A percentile compares a stretch with the other conserved stretches of the same genome.
Evolutionary conservation across 2,888 invertebrate genomes (phyloP).

Genomic region (Eurytoma californica): DNA sequence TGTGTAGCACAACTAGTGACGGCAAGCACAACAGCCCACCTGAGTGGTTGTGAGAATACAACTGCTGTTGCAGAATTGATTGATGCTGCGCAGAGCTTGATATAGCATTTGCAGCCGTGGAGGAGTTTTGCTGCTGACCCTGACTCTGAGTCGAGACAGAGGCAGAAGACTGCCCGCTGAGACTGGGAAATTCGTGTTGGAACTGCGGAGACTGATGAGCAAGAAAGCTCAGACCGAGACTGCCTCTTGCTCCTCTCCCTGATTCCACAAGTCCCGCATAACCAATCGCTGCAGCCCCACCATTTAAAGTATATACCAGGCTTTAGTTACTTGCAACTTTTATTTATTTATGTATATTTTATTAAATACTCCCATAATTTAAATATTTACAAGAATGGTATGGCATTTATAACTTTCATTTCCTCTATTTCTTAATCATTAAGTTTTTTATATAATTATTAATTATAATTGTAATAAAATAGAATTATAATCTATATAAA

Average conservation of each 20-base stretch:
- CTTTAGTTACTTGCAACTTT: conserved; percentile 15
- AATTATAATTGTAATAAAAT: too few species aligned
- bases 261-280: conserved; percentile 80
- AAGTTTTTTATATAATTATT: too few species aligned
- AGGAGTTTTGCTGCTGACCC: conserved; percentile 60
- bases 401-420: too few species aligned
- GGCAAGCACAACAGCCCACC: conserved; percentile 66
- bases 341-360: too few species aligned
- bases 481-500: too few species aligned
- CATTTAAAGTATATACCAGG: conserved; percentile 41
- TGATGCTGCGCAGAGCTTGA: conserved; percentile 68
- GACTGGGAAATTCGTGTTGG: conserved; percentile 97
- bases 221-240: conserved; percentile 70
- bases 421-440: too few species aligned
- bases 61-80: conserved; percentile 74
- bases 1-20: conserved; percentile 49
- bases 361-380: too few species aligned
- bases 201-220: conserved; percentile 91
- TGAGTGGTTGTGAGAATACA: conserved; percentile 72
- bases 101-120: conserved; percentile 65
- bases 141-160: conserved; percentile 68
- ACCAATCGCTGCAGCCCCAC: conserved; percentile 70
- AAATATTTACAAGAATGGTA: too few species aligned
- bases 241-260: conserved; percentile 77
- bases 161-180: conserved; percentile 73